Percentiles rank a stretch among this genome's conserved stretches.
Conservation (phyloP, 2,888 invertebrate species). For the Orthosia incerta region DNA sequence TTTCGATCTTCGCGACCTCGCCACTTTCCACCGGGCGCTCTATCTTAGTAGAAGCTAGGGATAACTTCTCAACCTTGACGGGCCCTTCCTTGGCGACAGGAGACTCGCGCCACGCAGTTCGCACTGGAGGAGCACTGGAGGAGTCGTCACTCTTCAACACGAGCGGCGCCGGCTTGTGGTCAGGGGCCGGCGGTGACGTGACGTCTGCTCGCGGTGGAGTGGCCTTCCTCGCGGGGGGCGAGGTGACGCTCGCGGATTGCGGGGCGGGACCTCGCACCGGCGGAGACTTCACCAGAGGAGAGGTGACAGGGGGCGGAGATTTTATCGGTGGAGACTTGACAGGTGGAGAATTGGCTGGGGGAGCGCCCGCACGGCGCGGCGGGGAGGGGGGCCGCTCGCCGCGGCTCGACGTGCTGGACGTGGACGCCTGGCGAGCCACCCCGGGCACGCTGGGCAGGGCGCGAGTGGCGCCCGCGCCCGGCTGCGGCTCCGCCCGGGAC, state of each 20-base stretch:
- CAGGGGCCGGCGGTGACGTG: constrained; percentile 48
- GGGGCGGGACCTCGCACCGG: constrained; percentile 22
- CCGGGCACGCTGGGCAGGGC: constrained; percentile 11
- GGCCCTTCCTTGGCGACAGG: constrained; percentile 70
- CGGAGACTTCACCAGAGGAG: constrained; percentile 46
- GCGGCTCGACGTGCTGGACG: constrained; percentile 45
- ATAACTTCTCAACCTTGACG: constrained; percentile 58
- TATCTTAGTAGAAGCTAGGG: constrained; percentile 46
- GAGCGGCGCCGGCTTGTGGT: constrained; percentile 34
- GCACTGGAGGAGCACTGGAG: constrained; percentile 43
- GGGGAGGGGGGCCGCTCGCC: constrained; percentile 53
- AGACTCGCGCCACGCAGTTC: constrained; percentile 69
- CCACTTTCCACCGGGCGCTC: constrained; percentile 33
- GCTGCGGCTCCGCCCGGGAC: constrained; percentile 45
- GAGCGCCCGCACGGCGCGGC: constrained; percentile 34
- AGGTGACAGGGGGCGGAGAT: constrained; percentile 58
- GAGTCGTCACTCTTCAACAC: constrained; percentile 64
- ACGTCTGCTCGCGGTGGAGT: constrained; percentile 62
- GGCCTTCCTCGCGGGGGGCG: constrained; percentile 63
- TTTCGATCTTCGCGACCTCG: constrained; percentile 44
- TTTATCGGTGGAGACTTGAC: constrained; percentile 54
- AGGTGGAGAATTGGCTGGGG: constrained; percentile 44
- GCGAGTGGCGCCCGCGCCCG: constrained; percentile 33
- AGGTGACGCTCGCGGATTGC: constrained; percentile 28
- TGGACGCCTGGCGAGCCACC: constrained; percentile 47